Conservation (phyloP, 2,797 vertebrate genomes). For the Rhabdomys pumilio region DNA sequence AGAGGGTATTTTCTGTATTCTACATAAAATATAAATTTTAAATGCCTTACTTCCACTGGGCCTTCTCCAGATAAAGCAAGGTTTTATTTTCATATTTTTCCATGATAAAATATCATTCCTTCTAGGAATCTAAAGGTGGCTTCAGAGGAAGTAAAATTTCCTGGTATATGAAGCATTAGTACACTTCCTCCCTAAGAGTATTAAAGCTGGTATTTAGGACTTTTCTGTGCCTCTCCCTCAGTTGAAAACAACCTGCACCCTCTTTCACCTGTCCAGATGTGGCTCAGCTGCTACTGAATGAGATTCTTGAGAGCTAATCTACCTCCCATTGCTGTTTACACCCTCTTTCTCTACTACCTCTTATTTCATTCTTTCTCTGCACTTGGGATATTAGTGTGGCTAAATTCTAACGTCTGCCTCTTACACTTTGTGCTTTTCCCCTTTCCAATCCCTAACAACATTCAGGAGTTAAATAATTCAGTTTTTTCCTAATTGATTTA, state of each 20-base stretch:
- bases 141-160: constrained; percentile 45
- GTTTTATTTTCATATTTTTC: constrained; percentile 32
- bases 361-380: not conserved
- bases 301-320: not conserved
- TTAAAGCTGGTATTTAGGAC: not conserved
- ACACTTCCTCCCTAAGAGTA: not conserved
- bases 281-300: not conserved
- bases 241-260: not conserved
- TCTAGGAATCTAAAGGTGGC: not conserved
- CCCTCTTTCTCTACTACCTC: not conserved
- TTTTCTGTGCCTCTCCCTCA: not conserved
- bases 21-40: constrained; percentile 34
- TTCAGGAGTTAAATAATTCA: not conserved
- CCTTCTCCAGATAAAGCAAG: not conserved
- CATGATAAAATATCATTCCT: not conserved
- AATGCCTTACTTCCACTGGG: not conserved
- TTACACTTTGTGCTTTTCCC: not conserved
- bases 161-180: not conserved
- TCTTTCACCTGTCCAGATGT: not conserved
- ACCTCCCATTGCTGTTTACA: not conserved
- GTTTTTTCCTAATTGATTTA: not conserved
- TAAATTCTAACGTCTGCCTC: not conserved
- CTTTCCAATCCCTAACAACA: not conserved
- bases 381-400: not conserved
- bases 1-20: not conserved